Conservation (phyloP, 2,113 vertebrate species). For the Stercorarius parasiticus region DNA sequence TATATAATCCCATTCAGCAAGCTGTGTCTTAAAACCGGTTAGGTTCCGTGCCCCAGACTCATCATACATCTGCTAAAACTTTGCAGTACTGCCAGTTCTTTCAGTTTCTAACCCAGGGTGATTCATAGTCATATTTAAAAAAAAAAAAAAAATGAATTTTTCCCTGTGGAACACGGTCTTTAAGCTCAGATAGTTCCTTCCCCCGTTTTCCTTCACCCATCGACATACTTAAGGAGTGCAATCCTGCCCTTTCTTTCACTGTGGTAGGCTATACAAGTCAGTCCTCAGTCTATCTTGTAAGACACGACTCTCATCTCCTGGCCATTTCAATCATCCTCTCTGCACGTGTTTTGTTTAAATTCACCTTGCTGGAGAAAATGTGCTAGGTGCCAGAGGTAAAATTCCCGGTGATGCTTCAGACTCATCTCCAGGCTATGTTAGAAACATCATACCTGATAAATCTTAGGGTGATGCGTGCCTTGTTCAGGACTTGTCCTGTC, state of each 20-base stretch:
- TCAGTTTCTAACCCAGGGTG: background rate
- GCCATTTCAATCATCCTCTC: background rate
- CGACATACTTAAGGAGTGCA: background rate
- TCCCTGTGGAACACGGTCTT: background rate
- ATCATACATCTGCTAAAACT: background rate
- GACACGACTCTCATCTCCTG: background rate
- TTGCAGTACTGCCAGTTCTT: conserved; percentile 18
- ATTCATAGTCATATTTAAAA: background rate
- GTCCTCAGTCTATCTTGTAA: background rate
- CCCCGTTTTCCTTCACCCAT: background rate
- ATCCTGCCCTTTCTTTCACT: background rate
- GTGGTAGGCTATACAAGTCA: background rate
- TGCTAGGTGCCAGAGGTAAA: background rate
- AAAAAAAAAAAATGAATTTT: background rate
- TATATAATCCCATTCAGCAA: background rate
- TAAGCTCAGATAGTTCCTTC: background rate
- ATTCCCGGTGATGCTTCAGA: background rate
- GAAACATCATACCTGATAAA: background rate
- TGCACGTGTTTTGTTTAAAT: background rate
- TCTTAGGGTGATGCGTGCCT: background rate
- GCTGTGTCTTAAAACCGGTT: background rate
- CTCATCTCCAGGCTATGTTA: background rate
- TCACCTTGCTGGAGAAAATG: background rate
- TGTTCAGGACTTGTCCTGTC: background rate
- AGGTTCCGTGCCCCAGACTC: background rate